Percentiles rank a stretch among this genome's conserved stretches.
Conservation (phyloP, 1,140 invertebrate species). For the Zeugodacus cucurbitae region DNA sequence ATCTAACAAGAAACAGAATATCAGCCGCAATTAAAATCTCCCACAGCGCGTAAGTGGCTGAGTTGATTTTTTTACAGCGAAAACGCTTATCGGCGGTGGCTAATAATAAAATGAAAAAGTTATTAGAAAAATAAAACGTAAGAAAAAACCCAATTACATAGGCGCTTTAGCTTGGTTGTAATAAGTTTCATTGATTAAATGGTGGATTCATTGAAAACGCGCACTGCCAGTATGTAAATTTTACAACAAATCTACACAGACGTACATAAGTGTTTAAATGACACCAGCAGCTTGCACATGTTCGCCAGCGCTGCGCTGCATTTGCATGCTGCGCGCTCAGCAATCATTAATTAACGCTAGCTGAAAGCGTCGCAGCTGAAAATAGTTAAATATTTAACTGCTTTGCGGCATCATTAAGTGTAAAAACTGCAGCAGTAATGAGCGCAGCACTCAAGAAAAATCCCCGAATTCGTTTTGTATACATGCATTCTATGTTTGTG, state of each 20-base stretch:
- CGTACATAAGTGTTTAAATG: neutral
- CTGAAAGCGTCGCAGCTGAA: too few relatives aligned
- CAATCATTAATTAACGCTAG: too few relatives aligned
- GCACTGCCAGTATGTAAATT: neutral
- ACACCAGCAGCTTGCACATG: too few relatives aligned
- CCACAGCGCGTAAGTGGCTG: neutral
- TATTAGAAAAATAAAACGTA: neutral
- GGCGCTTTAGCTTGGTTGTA: neutral
- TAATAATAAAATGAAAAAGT: neutral
- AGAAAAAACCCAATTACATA: neutral
- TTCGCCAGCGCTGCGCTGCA: neutral
- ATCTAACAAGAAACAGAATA: neutral
- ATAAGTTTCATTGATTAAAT: neutral
- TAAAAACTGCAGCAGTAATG: too few relatives aligned
- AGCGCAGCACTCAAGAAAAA: neutral
- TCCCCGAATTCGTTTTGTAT: neutral
- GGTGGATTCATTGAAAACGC: constrained; percentile 4
- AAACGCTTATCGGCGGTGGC: neutral
- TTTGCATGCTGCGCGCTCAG: neutral
- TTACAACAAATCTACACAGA: neutral
- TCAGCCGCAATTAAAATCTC: neutral
- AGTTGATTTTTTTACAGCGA: neutral
- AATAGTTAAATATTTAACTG: too few relatives aligned
- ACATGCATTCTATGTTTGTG: too few relatives aligned
- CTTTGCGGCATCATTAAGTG: too few relatives aligned